Percentiles rank a stretch among this genome's conserved stretches.
Conservation (phyloP, 2,888 invertebrate species). For the Koerneria pararmatus region DNA sequence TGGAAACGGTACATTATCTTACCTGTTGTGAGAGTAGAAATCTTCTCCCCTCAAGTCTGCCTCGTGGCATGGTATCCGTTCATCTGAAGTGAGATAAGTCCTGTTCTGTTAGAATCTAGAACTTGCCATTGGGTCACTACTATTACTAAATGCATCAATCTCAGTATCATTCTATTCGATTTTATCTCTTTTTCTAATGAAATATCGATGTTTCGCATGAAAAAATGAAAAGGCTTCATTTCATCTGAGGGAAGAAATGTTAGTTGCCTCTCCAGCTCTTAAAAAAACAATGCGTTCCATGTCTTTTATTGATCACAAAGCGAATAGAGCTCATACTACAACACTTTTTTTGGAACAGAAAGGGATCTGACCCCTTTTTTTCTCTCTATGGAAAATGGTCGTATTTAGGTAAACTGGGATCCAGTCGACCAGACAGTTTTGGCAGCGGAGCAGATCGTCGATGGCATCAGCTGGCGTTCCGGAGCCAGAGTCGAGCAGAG, state of each 20-base stretch:
- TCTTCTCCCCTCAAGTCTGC: background rate
- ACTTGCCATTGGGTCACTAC: too few relatives aligned
- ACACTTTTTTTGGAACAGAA: background rate
- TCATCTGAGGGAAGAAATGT: background rate
- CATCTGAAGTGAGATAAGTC: too few relatives aligned
- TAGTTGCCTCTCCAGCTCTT: background rate
- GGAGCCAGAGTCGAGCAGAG: constrained; percentile 88
- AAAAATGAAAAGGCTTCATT: constrained; percentile 2
- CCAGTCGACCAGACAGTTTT: constrained; percentile 93
- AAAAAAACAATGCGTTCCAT: background rate
- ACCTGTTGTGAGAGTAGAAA: background rate
- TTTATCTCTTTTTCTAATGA: too few relatives aligned
- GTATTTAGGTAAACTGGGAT: constrained; percentile 78
- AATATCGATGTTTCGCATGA: background rate
- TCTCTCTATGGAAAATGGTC: constrained; percentile 60
- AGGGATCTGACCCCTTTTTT: background rate
- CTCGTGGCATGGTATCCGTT: too few relatives aligned
- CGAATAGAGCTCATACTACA: too few relatives aligned
- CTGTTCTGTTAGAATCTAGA: too few relatives aligned
- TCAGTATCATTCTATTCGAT: too few relatives aligned
- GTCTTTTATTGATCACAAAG: background rate
- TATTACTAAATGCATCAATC: too few relatives aligned
- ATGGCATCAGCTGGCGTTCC: constrained; percentile 75
- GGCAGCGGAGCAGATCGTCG: constrained; percentile 90
- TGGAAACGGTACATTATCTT: constrained; percentile 65